Conservation (phyloP, 2,113 vertebrate species). For the Lycocorax pyrrhopterus region DNA sequence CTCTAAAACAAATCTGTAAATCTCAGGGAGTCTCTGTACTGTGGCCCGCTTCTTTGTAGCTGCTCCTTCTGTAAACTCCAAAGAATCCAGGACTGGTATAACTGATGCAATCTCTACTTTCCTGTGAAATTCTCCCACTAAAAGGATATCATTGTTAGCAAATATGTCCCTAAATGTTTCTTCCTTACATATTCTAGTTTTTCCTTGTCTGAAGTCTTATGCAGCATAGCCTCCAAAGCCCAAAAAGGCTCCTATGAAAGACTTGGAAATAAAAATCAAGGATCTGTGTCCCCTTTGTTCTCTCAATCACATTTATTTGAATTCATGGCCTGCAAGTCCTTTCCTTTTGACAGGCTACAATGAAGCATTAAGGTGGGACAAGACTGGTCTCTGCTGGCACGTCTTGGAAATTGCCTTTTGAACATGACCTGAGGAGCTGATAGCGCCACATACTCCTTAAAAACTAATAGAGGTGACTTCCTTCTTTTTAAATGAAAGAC, state of each 20-base stretch:
- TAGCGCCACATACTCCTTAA: not conserved
- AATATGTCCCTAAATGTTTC: not conserved
- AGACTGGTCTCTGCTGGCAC: conserved; percentile 35
- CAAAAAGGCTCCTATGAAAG: not conserved
- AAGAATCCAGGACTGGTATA: not conserved
- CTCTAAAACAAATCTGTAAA: not conserved
- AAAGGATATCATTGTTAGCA: not conserved
- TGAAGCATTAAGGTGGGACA: not conserved
- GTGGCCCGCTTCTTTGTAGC: not conserved
- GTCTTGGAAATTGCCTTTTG: not conserved
- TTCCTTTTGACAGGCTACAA: not conserved
- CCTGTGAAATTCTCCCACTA: not conserved
- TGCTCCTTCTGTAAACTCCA: not conserved
- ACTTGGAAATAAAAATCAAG: not conserved
- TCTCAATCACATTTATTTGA: not conserved
- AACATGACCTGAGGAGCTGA: not conserved
- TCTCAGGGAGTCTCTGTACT: not conserved
- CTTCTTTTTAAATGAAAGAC: not conserved
- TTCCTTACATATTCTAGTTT: not conserved
- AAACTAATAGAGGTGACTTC: not conserved
- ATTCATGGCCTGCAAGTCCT: not conserved
- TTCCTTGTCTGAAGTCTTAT: not conserved
- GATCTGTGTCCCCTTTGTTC: not conserved
- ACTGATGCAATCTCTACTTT: not conserved
- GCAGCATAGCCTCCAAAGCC: not conserved